Evolutionary conservation across 2,113 vertebrate genomes (phyloP).

Genomic region (Furnarius figulus): DNA sequence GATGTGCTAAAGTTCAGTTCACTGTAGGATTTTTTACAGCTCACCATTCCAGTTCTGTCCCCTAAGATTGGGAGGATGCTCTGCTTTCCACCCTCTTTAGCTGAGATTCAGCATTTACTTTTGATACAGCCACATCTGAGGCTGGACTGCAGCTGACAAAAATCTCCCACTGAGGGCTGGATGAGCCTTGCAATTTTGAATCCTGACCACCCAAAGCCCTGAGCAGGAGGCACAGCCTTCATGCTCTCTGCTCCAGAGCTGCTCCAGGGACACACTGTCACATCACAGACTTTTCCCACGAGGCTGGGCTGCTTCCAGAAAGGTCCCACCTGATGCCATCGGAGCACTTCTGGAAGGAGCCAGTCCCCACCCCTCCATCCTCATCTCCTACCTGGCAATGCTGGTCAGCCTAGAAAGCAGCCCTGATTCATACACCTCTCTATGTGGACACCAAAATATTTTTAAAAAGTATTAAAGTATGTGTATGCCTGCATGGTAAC

Average conservation of each 20-base stretch:
- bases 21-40: not conserved
- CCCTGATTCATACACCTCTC: not conserved
- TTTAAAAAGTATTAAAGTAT: not conserved
- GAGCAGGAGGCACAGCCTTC: not conserved
- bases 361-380: not conserved
- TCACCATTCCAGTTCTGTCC: not conserved
- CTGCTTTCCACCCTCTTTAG: not conserved
- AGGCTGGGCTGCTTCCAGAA: not conserved
- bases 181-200: not conserved
- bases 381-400: not conserved
- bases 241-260: not conserved
- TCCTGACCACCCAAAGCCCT: accelerated
- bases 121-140: not conserved
- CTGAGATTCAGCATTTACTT: not conserved
- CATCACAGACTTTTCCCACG: not conserved
- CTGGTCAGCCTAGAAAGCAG: not conserved
- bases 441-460: too few species aligned
- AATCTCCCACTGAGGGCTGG: not conserved
- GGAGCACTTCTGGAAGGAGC: not conserved
- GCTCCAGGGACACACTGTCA: not conserved
- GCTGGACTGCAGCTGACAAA: not conserved
- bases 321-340: not conserved
- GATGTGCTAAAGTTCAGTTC: not conserved
- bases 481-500: accelerated
- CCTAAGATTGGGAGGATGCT: not conserved